Conservation (phyloP, 2,888 invertebrate species). For the Athalia circularis region DNA sequence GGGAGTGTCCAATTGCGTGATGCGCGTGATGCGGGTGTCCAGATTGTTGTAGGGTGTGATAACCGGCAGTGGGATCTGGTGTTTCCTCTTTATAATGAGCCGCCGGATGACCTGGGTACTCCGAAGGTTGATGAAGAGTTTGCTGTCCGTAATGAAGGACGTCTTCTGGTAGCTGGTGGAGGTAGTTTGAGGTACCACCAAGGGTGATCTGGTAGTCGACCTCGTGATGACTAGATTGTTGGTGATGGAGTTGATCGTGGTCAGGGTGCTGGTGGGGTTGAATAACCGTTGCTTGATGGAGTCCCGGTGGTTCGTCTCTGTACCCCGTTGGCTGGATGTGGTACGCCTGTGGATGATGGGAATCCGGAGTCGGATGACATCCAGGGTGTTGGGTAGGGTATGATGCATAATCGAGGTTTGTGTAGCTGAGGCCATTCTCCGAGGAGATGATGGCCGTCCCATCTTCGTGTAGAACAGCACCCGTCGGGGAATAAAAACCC, state of each 20-base stretch:
- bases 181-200: constrained; percentile 64
- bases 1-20: constrained; percentile 70
- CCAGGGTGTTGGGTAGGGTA: constrained; percentile 71
- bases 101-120: constrained; percentile 77
- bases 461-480: constrained; percentile 71
- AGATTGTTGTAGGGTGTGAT: constrained; percentile 70
- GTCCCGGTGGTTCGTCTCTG: constrained; percentile 68
- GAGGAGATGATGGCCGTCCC: constrained; percentile 85
- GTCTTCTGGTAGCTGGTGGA: constrained; percentile 64
- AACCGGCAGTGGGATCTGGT: constrained; percentile 66
- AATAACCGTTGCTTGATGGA: constrained; percentile 53
- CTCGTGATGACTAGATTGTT: constrained; percentile 50
- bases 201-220: constrained; percentile 73
- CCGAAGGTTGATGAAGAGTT: constrained; percentile 73
- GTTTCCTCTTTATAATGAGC: constrained; percentile 79
- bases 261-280: constrained; percentile 59
- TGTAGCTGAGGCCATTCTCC: constrained; percentile 91
- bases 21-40: constrained; percentile 60
- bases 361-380: constrained; percentile 59
- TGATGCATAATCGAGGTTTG: constrained; percentile 87
- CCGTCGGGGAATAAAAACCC: constrained; percentile 67
- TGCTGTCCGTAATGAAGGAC: constrained; percentile 56
- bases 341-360: constrained; percentile 74
- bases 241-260: constrained; percentile 65
- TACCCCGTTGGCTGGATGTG: constrained; percentile 73